Evolutionary conservation across 2,113 vertebrate species (phyloP), one percentile per base, ranked within the genome.

Genomic region (Oreotrochilus melanogaster): DNA sequence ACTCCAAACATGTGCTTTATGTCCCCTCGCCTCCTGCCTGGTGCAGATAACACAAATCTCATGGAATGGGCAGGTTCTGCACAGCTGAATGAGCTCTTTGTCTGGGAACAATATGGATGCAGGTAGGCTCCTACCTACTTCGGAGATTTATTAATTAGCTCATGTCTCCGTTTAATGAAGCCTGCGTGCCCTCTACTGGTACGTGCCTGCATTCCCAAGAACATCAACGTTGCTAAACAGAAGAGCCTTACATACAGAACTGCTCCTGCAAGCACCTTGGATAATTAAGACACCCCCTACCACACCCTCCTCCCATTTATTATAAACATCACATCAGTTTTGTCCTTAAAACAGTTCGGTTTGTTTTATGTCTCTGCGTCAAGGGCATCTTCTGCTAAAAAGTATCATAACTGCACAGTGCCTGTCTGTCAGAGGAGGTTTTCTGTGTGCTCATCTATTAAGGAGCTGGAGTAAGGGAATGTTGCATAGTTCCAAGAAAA

Each of bases 171-270:
- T 90, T 93, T 96, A 97, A 97, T 17, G 93, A 95, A 96, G 86
- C 8, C 71, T 76, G 94, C 10, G 0, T 95, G 96, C 97, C 97
- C 97, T 97, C 97, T 97, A 30, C 97, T 97, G 97, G 97, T 89
- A 43, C 45, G 4, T 6, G 35, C 56, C 6, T 24, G 91, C 67
- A 92, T 69, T 94, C 88, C 74, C n/a, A 33, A 69, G 58, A 94
- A 24, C 54, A 37, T 3, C 45, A 10, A 2, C 58, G 2, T 54
- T 78, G 48, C 22, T 2, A 2, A 50, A 58, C 5, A 4, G 35
- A 30, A 35, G 0, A 35, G 43, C 19, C 39, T 18, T 6, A 9
- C 30, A 2, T 1, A 22, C 0, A 37, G 45, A 87, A 51, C 62
- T 50, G 60, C 74, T 54, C 21, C 0, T 27, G 43, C 57, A 25